phyloP scores from a whole-genome alignment of 2,888 invertebrate species.

The Pheosia gnoma region DNA sequence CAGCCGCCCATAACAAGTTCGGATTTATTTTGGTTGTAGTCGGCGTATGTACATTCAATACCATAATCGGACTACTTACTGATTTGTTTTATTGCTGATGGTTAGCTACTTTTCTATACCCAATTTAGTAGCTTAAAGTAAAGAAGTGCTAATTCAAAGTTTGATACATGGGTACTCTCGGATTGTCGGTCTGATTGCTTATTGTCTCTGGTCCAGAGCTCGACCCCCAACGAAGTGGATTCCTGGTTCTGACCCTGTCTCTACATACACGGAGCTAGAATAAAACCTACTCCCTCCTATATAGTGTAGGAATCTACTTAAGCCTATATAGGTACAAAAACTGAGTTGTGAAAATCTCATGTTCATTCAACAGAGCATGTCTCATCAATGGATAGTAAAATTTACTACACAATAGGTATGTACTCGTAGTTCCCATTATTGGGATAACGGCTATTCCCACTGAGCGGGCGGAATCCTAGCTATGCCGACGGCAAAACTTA shows the following conservation, averaged over 20 bases:
- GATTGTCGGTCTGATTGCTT: too few species aligned
- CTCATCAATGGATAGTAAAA: not conserved
- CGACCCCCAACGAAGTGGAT: too few species aligned
- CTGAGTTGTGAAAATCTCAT: too few species aligned
- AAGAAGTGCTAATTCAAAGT: too few species aligned
- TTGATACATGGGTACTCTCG: too few species aligned
- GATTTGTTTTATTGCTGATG: not conserved
- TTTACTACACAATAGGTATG: not conserved
- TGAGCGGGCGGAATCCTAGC: constrained; percentile 36
- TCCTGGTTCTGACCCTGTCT: too few species aligned
- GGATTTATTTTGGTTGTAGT: constrained; percentile 23
- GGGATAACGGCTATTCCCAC: constrained; percentile 3
- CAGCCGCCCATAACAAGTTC: constrained; percentile 26
- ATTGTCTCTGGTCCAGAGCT: too few species aligned
- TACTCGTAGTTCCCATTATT: not conserved
- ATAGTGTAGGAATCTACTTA: too few species aligned
- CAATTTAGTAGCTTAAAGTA: not conserved
- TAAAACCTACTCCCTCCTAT: too few species aligned
- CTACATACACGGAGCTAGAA: too few species aligned
- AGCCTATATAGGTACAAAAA: too few species aligned
- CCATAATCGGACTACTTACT: not conserved
- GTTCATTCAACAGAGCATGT: not conserved
- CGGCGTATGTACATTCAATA: constrained; percentile 18
- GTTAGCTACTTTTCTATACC: not conserved
- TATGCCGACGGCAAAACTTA: constrained; percentile 42